Percentiles rank a stretch among this genome's conserved stretches.
These are phyloP conservation scores for Petrocephalus sullivani DNA, from an alignment of 2,797 vertebrate genomes.

Conservation along the genomic window DNA sequence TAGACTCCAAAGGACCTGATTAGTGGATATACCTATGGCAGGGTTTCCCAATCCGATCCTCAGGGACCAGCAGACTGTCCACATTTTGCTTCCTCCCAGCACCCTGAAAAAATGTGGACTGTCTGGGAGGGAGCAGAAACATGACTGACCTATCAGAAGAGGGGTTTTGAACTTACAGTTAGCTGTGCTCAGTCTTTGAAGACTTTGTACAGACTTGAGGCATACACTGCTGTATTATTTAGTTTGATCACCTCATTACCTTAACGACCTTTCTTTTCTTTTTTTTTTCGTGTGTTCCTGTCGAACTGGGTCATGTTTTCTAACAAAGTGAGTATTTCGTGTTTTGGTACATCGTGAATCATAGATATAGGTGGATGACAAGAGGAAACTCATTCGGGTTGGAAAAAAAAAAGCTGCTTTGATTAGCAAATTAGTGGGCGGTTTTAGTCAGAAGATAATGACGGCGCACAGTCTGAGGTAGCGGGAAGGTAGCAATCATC, in stretches of 20 bases:
- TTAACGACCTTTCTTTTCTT: not conserved
- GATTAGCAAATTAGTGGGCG: not conserved
- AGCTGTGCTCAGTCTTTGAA: not conserved
- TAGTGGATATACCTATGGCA: slow-evolving; percentile 40
- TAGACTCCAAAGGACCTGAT: slow-evolving; percentile 54
- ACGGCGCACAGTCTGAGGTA: not conserved
- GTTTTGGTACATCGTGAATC: not conserved
- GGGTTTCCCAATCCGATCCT: not conserved
- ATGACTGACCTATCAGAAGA: slow-evolving; percentile 21
- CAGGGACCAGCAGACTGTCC: not conserved
- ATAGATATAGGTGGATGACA: not conserved
- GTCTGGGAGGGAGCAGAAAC: not conserved
- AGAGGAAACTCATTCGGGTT: not conserved
- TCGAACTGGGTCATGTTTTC: slow-evolving; percentile 34
- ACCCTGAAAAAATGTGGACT: not conserved
- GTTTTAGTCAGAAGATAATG: not conserved
- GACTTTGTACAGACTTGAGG: not conserved
- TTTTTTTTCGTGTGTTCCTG: not conserved
- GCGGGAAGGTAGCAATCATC: not conserved
- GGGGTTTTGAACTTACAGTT: slow-evolving; percentile 24
- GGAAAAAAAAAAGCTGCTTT: not conserved
- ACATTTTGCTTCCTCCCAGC: not conserved
- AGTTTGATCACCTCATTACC: not conserved
- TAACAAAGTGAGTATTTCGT: slow-evolving; percentile 36
- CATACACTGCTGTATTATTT: not conserved